Base-by-base conservation (phyloP, 2,888 invertebrate species). In the Parnassius smintheus region DNA sequence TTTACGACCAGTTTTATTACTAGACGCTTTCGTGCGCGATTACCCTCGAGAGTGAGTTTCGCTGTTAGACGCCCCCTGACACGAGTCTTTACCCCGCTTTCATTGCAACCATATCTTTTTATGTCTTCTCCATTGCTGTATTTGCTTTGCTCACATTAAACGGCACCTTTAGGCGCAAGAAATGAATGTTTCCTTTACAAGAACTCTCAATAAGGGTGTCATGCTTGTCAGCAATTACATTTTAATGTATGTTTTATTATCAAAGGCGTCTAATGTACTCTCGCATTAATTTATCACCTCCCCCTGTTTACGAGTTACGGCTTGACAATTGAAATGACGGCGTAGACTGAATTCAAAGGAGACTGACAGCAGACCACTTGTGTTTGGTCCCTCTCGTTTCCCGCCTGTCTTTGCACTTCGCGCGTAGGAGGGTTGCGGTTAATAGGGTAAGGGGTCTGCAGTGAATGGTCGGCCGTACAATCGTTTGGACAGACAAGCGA, bases 21-120 rank as follows among this genome's bases (percentile, higher is more conserved):
- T 82, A 87, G 88, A 89, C 91, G 91, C 91, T 91, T 91, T 91
- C 91, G 89, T 90, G 89, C 89, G 77, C 91, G 90, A 91, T 91
- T 91, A 91, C 91, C 90, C 91, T 86, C 89, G 80, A 81, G 91
- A 91, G 91, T 91, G 91, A 89, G 90, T 91, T 91, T 90, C 85
- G 91, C 89, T 91, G 91, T 91, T 89, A 91, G 83, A 77, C 76
- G 85, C 86, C 83, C 76, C 74, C 72, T 66, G 77, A 80, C 76
- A 75, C 73, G 78, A 76, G 73, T 80, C 70, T 77, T 77, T 76
- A 78, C 80, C 80, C 79, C 68, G 69, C 71, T 64, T 67, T 65
- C 67, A 57, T 61, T 44, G 59, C 56, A 42, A 22, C 56, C 54
- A 62, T 68, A 74, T 70, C 75, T 68, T 64, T 69, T 76, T 77